Percentiles rank a stretch among this genome's conserved stretches.
These are phyloP conservation scores for Podarcis cretensis DNA, from an alignment of 2,113 vertebrate genomes.

Conservation along the genomic window DNA sequence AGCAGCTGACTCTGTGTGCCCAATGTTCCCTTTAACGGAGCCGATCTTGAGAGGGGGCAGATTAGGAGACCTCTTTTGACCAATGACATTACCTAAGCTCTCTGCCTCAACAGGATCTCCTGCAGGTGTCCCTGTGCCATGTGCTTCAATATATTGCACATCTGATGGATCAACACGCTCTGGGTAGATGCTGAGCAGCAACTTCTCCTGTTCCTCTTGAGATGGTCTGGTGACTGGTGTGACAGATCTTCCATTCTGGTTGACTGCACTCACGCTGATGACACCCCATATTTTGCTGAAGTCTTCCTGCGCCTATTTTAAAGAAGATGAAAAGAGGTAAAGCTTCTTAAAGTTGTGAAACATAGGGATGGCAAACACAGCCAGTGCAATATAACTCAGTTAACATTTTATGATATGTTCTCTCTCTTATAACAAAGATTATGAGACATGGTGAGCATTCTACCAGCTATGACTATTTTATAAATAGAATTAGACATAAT, in stretches of 20 bases:
- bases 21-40: constrained; percentile 87
- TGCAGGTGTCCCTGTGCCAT: constrained; percentile 83
- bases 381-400: neutral
- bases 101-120: constrained; percentile 82
- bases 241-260: constrained; percentile 79
- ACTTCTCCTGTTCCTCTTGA: constrained; percentile 78
- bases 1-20: constrained; percentile 87
- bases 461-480: neutral
- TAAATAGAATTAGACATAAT: neutral
- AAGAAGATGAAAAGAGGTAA: constrained; percentile 75
- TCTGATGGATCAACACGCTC: constrained; percentile 66
- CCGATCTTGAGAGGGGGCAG: constrained; percentile 74
- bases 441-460: neutral
- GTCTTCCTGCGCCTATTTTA: constrained; percentile 78
- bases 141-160: constrained; percentile 85
- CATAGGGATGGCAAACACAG: neutral
- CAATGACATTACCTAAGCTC: constrained; percentile 76
- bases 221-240: constrained; percentile 83
- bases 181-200: constrained; percentile 80
- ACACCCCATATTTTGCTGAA: constrained; percentile 84
- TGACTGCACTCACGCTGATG: constrained; percentile 80
- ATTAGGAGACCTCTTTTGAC: constrained; percentile 66
- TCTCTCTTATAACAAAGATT: neutral
- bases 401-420: neutral
- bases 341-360: neutral